These are phyloP conservation scores for Hoplodrina ambigua DNA, from an alignment of 2,888 invertebrate genomes.

Conservation along the genomic window DNA sequence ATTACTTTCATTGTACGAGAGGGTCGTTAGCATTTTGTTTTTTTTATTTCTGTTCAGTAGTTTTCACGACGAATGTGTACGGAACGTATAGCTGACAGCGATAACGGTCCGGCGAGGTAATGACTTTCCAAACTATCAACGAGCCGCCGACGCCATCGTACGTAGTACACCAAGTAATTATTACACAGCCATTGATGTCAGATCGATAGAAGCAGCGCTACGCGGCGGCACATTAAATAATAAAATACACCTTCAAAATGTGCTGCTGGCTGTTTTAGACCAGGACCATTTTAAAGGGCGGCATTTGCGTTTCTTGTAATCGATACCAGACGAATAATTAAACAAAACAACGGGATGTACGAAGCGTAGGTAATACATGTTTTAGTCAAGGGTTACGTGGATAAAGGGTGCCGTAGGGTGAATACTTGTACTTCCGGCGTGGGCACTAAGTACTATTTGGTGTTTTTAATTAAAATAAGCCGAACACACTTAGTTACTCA, in stretches of 20 bases:
- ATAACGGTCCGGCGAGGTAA: constrained; percentile 73
- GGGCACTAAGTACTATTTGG: constrained; percentile 37
- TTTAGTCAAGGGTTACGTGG: constrained; percentile 57
- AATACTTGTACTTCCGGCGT: constrained; percentile 21
- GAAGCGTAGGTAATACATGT: constrained; percentile 55
- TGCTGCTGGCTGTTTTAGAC: constrained; percentile 68
- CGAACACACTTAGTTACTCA: neutral
- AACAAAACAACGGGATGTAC: constrained; percentile 62
- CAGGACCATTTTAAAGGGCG: constrained; percentile 68
- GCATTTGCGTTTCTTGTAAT: constrained; percentile 65
- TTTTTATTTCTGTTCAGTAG: constrained; percentile 73
- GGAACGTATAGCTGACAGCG: constrained; percentile 69
- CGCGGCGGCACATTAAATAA: constrained; percentile 67
- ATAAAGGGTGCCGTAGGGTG: constrained; percentile 48
- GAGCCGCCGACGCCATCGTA: constrained; percentile 34
- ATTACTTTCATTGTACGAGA: constrained; percentile 84
- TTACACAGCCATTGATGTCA: constrained; percentile 72
- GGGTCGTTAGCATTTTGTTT: constrained; percentile 79
- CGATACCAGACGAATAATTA: constrained; percentile 76
- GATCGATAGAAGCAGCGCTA: constrained; percentile 74
- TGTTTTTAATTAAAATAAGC: constrained; percentile 45
- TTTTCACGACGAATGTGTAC: constrained; percentile 74
- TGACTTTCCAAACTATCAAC: constrained; percentile 78
- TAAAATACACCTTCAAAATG: constrained; percentile 71
- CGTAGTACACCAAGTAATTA: constrained; percentile 72